Evolutionary conservation across 2,113 vertebrate species (phyloP).

Genomic region (Tragelaphus scriptus): DNA sequence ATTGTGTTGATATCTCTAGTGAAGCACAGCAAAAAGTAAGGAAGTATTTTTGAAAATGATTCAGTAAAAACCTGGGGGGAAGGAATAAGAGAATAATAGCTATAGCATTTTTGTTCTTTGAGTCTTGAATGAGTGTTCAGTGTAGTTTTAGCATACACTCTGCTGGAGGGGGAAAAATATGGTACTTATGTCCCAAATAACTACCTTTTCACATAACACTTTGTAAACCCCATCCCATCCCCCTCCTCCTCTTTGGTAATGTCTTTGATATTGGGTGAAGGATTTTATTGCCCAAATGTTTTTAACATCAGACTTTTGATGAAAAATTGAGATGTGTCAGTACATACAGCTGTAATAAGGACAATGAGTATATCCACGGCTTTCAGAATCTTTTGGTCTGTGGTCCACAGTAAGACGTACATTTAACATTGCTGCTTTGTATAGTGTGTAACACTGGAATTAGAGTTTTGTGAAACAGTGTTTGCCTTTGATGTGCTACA

Average conservation of each 20-base stretch:
- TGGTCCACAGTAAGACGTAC: background rate
- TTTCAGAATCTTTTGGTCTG: background rate
- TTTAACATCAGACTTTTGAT: background rate
- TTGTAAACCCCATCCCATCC: background rate
- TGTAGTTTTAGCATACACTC: background rate
- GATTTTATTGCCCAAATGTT: background rate
- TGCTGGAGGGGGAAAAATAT: background rate
- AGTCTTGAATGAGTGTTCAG: background rate
- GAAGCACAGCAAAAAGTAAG: background rate
- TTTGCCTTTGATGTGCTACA: background rate
- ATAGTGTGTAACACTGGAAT: background rate
- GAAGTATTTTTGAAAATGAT: background rate
- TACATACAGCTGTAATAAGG: background rate
- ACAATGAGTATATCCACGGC: background rate
- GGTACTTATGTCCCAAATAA: background rate
- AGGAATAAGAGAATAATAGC: background rate
- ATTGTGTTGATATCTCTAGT: background rate
- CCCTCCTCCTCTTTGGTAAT: background rate
- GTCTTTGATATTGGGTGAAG: background rate
- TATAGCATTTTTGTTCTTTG: background rate
- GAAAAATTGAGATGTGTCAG: background rate
- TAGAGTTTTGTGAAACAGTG: background rate
- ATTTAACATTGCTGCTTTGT: background rate
- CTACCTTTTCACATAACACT: background rate
- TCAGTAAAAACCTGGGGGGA: background rate